Conservation (phyloP, 1,140 invertebrate species). For the Argopecten irradians region DNA sequence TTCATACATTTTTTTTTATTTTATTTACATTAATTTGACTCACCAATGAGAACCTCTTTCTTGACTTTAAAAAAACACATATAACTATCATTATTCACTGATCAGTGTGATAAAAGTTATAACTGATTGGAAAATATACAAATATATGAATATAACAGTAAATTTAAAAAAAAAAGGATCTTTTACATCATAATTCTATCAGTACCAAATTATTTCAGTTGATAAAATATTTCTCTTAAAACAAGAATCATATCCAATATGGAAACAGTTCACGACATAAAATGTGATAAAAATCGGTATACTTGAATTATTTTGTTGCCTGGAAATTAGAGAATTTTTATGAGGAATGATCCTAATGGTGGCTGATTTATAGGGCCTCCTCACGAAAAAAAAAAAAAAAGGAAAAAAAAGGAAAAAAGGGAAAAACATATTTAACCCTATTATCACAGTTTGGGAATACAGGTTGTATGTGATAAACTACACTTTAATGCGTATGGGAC, state of each 20-base stretch:
- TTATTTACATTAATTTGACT: too few species aligned
- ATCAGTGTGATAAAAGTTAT: background rate
- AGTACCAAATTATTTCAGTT: background rate
- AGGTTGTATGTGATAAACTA: background rate
- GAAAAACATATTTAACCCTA: background rate
- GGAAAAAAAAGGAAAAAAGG: too few species aligned
- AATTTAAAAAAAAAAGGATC: background rate
- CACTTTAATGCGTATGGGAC: background rate
- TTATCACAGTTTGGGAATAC: constrained; percentile 7
- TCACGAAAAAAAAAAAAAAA: too few species aligned
- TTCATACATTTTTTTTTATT: too few species aligned
- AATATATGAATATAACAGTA: background rate
- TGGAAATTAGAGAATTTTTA: background rate
- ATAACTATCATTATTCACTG: background rate
- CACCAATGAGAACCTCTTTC: too few species aligned
- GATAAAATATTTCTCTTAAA: background rate
- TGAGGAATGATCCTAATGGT: background rate
- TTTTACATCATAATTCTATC: background rate
- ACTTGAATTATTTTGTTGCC: background rate
- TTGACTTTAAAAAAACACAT: too few species aligned
- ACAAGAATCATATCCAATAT: background rate
- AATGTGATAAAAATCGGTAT: background rate
- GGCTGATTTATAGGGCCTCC: background rate
- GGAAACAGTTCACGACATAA: background rate
- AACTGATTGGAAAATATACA: background rate